A percentile compares a stretch with the other conserved stretches of the same genome.
These are phyloP conservation scores for Hemibagrus guttatus DNA, from an alignment of 2,797 vertebrate species.

Conservation along the genomic window DNA sequence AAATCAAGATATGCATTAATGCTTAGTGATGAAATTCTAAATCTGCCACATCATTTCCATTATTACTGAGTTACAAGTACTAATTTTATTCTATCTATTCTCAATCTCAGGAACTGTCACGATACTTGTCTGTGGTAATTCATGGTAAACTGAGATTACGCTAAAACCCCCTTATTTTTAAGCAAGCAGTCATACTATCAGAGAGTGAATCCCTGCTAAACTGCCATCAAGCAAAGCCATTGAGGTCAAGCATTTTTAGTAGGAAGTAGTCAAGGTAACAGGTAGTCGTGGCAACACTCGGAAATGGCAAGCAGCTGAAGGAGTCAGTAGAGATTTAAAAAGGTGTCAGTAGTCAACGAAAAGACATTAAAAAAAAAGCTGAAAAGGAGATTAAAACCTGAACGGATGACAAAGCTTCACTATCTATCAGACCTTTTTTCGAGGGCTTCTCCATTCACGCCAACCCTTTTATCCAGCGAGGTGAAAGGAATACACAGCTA, in stretches of 20 bases:
- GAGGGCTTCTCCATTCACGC: conserved; percentile 11
- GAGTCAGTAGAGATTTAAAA: conserved; percentile 23
- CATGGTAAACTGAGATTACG: neutral
- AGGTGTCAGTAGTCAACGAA: conserved; percentile 7
- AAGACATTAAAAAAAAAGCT: neutral
- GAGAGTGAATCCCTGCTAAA: neutral
- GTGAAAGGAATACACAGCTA: conserved; percentile 27
- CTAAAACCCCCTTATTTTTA: neutral
- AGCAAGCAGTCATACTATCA: neutral
- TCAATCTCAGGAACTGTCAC: neutral
- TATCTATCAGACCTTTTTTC: conserved; percentile 18
- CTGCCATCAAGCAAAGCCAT: neutral
- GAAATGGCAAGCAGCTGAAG: conserved; percentile 27
- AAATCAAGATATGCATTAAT: neutral
- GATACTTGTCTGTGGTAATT: neutral
- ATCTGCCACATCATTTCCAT: neutral
- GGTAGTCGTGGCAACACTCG: conserved; percentile 44
- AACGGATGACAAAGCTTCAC: conserved; percentile 35
- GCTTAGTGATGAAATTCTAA: neutral
- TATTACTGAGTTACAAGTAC: neutral
- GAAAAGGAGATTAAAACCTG: neutral
- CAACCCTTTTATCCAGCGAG: conserved; percentile 28
- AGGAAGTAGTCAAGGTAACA: conserved; percentile 51
- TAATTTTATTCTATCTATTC: neutral
- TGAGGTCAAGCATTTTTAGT: neutral